Conservation (phyloP, 2,113 vertebrate species). For the Pica pica region DNA sequence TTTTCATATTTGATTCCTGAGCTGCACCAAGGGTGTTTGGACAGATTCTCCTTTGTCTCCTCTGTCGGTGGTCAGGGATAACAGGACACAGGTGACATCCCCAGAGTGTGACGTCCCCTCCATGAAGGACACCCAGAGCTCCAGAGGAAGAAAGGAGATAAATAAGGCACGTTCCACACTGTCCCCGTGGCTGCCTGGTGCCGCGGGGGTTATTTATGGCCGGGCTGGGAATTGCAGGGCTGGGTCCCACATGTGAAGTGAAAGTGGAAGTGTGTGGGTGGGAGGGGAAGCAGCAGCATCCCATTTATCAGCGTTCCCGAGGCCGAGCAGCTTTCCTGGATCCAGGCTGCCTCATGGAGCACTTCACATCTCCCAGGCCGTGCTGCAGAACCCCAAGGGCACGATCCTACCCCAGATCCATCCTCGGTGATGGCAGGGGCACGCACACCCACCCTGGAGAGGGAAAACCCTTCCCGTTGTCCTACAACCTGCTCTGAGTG, state of each 20-base stretch:
- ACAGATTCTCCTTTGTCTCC: not conserved
- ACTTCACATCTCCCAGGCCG: not conserved
- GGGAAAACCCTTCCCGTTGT: not conserved
- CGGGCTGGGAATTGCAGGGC: constrained; percentile 29
- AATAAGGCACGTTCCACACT: fast-evolving
- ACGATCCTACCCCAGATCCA: fast-evolving
- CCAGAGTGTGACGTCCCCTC: not conserved
- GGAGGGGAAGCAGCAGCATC: constrained; percentile 74
- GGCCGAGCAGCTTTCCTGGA: not conserved
- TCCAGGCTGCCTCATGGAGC: not conserved
- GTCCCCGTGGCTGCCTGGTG: not conserved
- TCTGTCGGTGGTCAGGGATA: fast-evolving
- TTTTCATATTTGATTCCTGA: constrained; percentile 45
- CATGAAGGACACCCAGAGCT: not conserved
- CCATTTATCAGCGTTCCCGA: constrained; percentile 13
- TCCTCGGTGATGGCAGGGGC: fast-evolving
- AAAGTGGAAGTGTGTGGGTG: constrained; percentile 71
- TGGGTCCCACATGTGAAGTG: constrained; percentile 78
- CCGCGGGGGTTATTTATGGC: constrained; percentile 44
- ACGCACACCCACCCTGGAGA: not conserved
- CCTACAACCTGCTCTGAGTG: not conserved
- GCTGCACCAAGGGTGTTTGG: not conserved
- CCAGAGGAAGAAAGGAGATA: not conserved
- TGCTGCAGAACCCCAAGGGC: fast-evolving
- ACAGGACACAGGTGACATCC: constrained; percentile 1